A percentile compares a stretch with the other conserved stretches of the same genome.
phyloP scores from a whole-genome alignment of 2,797 vertebrate genomes.

The Lateolabrax maculatus region DNA sequence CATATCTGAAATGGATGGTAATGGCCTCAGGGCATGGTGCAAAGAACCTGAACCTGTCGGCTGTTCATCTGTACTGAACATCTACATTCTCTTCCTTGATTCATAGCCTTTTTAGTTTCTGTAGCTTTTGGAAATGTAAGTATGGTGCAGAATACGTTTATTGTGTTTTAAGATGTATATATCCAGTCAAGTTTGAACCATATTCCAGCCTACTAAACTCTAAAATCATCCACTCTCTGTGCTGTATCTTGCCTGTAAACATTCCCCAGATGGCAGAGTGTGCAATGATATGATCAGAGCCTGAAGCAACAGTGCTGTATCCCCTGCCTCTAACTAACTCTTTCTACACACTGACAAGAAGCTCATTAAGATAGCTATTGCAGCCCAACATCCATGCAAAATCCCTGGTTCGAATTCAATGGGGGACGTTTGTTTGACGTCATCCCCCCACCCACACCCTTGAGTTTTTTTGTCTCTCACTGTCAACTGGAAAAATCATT shows the following conservation, averaged over 20 bases:
- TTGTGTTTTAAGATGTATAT: conserved; percentile 1
- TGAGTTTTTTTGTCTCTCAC: not conserved
- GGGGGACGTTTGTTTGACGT: not conserved
- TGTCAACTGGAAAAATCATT: not conserved
- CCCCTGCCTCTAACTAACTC: conserved; percentile 24
- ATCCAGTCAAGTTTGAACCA: conserved; percentile 5
- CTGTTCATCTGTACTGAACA: conserved; percentile 22
- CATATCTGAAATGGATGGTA: conserved; percentile 52
- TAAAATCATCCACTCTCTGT: conserved; percentile 4
- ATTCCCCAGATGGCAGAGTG: conserved; percentile 36
- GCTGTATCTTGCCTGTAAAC: conserved; percentile 21
- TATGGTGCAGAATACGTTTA: not conserved
- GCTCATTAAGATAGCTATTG: conserved; percentile 49
- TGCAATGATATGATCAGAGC: conserved; percentile 28
- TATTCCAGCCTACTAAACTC: conserved; percentile 2
- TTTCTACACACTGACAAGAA: conserved; percentile 24
- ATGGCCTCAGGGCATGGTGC: conserved; percentile 23
- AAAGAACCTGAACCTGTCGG: conserved; percentile 24
- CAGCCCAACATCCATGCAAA: conserved; percentile 2
- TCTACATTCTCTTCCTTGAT: conserved; percentile 5
- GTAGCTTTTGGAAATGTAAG: not conserved
- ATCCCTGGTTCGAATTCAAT: not conserved
- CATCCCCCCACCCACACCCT: not conserved
- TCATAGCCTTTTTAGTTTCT: conserved; percentile 3
- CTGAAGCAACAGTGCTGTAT: conserved; percentile 30